Base-by-base conservation (phyloP, 1,140 invertebrate species). In the Pseudachorutes palmiensis region DNA sequence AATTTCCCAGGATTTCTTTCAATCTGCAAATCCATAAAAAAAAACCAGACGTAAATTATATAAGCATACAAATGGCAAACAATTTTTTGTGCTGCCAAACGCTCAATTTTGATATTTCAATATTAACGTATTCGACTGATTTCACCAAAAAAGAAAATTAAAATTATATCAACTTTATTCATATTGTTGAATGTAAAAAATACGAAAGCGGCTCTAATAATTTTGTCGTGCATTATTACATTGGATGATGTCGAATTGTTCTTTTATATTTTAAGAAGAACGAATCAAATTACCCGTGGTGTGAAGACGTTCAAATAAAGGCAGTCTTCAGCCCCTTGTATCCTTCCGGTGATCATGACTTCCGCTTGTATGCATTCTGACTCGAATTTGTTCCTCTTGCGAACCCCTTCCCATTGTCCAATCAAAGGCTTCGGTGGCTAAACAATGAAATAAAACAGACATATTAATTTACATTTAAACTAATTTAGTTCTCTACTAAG, bases 331-430 rank as follows among this genome's bases (percentile, higher is more conserved):
- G 3, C 61, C n/a, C 61, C 61, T 12, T 9, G 32, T 41, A 29
- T 36, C 61, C 26, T 36, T 30, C 30, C 61, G 2, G 33, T 62
- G 30, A 62, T 33, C 61, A 33, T 62, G 14, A 62, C 24, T 24
- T 62, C 61, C 32, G 31, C 16, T 48, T 62, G 61, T n/a, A 62
- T 12, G 26, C 61, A 62, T 62, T 62, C 33, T 33, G 30, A 28
- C 33, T 14, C 30, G 31, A 36, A 62, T n/a, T 16, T 62, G n/a
- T 14, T 24, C 2, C 31, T 41, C 24, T 62, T 62, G 16, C 33
- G 59, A 61, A 62, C 33, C 24, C 61, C 61, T 3, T 62, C 41
- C 61, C 61, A 62, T 36, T 36, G 16, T 48, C 2, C 51, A 55
- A 26, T 24, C 24, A 55, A 5, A 5, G 51, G 51, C 51, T 55